phyloP scores from a whole-genome alignment of 2,797 vertebrate species.

The Enteromius treurensis region DNA sequence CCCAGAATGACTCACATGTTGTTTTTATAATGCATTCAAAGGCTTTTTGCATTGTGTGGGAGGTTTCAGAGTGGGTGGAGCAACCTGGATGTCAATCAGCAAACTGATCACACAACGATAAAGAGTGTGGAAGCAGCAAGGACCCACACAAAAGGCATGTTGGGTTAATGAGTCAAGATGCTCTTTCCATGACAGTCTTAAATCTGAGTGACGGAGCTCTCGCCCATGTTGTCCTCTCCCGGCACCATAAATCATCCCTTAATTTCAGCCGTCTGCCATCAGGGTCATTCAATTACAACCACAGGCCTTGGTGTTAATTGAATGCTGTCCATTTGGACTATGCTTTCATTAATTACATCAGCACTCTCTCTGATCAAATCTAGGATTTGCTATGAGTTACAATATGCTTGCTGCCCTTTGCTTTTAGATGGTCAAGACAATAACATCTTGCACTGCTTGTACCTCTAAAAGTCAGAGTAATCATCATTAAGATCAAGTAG shows the following conservation, averaged over 20 bases:
- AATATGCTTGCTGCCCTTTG: not conserved
- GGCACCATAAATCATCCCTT: slow-evolving; percentile 55
- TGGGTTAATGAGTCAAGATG: slow-evolving; percentile 46
- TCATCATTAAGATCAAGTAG: not conserved
- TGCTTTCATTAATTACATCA: slow-evolving; percentile 52
- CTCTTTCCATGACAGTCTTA: slow-evolving; percentile 32
- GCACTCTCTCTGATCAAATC: slow-evolving; percentile 29
- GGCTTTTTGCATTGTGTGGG: not conserved
- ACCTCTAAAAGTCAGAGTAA: not conserved
- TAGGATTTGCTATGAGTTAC: slow-evolving; percentile 14
- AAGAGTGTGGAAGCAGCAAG: not conserved
- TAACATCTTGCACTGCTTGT: not conserved
- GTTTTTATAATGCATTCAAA: not conserved
- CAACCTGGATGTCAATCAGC: slow-evolving; percentile 22
- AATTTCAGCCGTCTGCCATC: slow-evolving; percentile 51
- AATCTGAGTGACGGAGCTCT: slow-evolving; percentile 2
- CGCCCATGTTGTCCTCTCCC: slow-evolving; percentile 3
- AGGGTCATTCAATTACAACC: slow-evolving; percentile 63
- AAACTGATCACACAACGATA: not conserved
- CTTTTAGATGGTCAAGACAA: not conserved
- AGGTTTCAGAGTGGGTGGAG: not conserved
- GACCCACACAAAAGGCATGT: slow-evolving; percentile 37
- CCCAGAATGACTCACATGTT: not conserved
- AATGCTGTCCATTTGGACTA: slow-evolving; percentile 51
- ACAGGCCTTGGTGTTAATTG: slow-evolving; percentile 45